These are phyloP conservation scores for Trissolcus basalis DNA, from an alignment of 1,140 invertebrate genomes.

Conservation along the genomic window DNA sequence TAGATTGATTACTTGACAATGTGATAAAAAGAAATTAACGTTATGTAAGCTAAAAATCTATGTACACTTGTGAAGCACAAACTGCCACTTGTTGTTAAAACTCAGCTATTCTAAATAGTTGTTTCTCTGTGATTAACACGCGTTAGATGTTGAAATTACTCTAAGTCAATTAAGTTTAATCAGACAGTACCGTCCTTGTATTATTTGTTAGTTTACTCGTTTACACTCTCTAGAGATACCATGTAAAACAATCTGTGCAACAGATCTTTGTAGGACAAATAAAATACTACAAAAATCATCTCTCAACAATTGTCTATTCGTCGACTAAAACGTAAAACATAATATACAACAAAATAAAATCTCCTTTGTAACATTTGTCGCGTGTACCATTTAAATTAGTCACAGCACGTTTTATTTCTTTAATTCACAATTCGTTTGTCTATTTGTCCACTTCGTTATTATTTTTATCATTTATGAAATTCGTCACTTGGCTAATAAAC, in stretches of 20 bases:
- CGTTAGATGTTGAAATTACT: constrained; percentile 9
- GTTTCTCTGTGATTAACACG: constrained; percentile 30
- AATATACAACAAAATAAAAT: constrained; percentile 45
- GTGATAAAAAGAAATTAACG: constrained; percentile 26
- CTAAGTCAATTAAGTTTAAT: background rate
- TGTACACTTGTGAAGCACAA: constrained; percentile 13
- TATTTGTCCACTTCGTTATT: constrained; percentile 29
- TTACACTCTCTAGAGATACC: no score
- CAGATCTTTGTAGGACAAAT: background rate
- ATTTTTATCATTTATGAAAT: constrained; percentile 65
- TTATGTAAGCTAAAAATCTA: constrained; percentile 3
- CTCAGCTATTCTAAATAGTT: constrained; percentile 22
- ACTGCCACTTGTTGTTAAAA: constrained; percentile 35
- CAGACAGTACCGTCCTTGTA: no score
- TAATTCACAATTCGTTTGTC: constrained; percentile 13
- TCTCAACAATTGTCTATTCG: constrained; percentile 25
- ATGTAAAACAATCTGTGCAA: background rate
- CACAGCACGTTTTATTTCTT: constrained; percentile 31
- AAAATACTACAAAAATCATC: background rate
- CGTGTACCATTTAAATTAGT: constrained; percentile 24
- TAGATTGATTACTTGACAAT: constrained; percentile 43
- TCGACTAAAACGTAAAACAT: constrained; percentile 26
- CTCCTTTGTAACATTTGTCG: constrained; percentile 1
- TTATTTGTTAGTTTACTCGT: no score
- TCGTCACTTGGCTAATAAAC: constrained; percentile 81